Base-by-base conservation (phyloP, 1,140 invertebrate genomes). In the Gryllus bimaculatus region DNA sequence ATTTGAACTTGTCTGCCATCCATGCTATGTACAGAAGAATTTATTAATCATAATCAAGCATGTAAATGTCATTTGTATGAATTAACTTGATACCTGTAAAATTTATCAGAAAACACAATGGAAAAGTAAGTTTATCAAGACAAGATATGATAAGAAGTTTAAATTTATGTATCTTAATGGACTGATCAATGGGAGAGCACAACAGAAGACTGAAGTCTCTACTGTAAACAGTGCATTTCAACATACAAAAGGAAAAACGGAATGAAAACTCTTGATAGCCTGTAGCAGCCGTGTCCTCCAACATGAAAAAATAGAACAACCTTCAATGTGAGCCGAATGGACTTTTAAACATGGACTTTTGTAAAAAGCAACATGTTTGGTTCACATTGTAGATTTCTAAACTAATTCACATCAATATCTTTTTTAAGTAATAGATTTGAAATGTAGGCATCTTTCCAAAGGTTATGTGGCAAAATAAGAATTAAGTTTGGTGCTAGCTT, bases 1-100 rank as follows among this genome's bases (percentile, higher is more conserved):
- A 18, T 3, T 13, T 66, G 54, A 66, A 66, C 18, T 18, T 48
- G 54, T 78, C 74, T 80, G 76, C 79, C 79, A 80, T 80, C 79
- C 79, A 80, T 73, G 79, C 75, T 77, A 77, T 80, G 79, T 80
- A 80, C 76, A 80, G 66, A 77, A 80, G 15, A 73, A 79, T 79
- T 79, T 74, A 66, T 79, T 76, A 76, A 76, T 76, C 47, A 39
- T 76, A 47, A 48, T 76, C 39, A 47, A 47, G 18, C 15, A 76
- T 76, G 47, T 76, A 76, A 47, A 76, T n/a, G n/a, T 47, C 75
- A 76, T 77, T 77, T 77, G 76, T 77, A 77, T 77, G 76, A 49
- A 77, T 48, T 48, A 39, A 76, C 75, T 76, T 76, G 12, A 76
- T 76, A 66, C 54, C 54, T 66, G 54, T 66, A 66, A 66, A 66